These are phyloP conservation scores for Ranitomeya imitator DNA, from an alignment of 2,113 vertebrate genomes.

Conservation along the genomic window DNA sequence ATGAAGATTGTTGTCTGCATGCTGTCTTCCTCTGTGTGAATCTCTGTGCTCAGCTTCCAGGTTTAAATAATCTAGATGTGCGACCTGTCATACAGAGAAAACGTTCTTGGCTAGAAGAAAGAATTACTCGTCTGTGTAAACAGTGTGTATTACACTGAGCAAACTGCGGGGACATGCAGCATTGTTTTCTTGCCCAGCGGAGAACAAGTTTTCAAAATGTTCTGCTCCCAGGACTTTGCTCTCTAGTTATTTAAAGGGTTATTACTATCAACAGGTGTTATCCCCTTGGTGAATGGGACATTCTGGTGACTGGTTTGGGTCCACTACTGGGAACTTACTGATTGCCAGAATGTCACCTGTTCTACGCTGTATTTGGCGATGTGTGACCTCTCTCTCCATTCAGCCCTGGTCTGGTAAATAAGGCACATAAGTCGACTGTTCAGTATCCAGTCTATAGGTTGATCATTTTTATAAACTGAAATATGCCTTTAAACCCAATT, in stretches of 20 bases:
- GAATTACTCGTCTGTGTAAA: neutral
- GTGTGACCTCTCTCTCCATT: too few species aligned
- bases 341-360: too few species aligned
- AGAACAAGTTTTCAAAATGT: neutral
- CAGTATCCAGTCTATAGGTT: too few species aligned
- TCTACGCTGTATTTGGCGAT: too few species aligned
- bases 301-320: too few species aligned
- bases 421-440: too few species aligned
- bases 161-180: neutral
- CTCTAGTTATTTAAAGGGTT: neutral
- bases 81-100: conserved; percentile 1
- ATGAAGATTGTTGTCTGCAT: neutral
- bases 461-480: too few species aligned
- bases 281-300: too few species aligned
- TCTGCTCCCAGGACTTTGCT: neutral
- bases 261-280: too few species aligned
- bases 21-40: conserved; percentile 19
- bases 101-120: neutral
- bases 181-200: neutral
- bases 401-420: too few species aligned
- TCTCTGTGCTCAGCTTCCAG: neutral
- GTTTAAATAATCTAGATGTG: conserved; percentile 15
- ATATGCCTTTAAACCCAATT: too few species aligned
- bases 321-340: too few species aligned
- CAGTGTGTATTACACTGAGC: neutral